Evolutionary conservation across 1,140 invertebrate species (phyloP).

Genomic region (Rhopalosiphum padi): DNA sequence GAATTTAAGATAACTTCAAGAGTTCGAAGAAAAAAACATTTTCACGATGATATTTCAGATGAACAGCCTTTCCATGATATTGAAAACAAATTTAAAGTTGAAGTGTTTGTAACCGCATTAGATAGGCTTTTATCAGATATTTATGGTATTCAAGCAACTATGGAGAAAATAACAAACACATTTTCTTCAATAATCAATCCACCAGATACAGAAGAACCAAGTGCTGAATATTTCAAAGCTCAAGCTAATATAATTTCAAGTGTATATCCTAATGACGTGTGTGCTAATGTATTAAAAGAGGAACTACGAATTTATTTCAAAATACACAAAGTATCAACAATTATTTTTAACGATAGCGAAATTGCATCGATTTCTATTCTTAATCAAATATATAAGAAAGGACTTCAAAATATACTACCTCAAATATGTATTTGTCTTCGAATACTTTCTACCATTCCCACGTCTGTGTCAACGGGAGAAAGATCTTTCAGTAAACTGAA

Average conservation of each 20-base stretch:
- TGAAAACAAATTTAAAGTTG: conserved; percentile 6
- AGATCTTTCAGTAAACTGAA: conserved; percentile 14
- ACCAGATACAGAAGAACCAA: not conserved
- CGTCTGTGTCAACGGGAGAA: not conserved
- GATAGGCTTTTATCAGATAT: not conserved
- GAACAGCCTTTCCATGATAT: not conserved
- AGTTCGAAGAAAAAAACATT: conserved; percentile 14
- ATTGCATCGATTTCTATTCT: conserved; percentile 1
- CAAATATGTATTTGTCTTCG: conserved; percentile 8
- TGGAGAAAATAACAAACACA: not conserved
- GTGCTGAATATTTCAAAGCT: not conserved
- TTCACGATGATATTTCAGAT: not conserved
- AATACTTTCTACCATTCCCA: conserved; percentile 5
- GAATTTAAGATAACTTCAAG: not conserved
- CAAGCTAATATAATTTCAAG: not conserved
- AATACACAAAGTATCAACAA: not conserved
- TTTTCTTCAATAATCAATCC: not conserved
- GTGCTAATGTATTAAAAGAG: conserved; percentile 9
- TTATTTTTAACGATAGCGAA: not conserved
- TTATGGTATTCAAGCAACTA: not conserved
- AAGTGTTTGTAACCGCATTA: conserved; percentile 8
- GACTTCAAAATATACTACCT: not conserved
- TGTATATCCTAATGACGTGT: not conserved
- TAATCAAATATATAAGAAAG: not conserved
- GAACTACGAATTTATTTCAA: not conserved